Conservation (phyloP, 2,113 vertebrate species). For the Diphyllodes magnificus region DNA sequence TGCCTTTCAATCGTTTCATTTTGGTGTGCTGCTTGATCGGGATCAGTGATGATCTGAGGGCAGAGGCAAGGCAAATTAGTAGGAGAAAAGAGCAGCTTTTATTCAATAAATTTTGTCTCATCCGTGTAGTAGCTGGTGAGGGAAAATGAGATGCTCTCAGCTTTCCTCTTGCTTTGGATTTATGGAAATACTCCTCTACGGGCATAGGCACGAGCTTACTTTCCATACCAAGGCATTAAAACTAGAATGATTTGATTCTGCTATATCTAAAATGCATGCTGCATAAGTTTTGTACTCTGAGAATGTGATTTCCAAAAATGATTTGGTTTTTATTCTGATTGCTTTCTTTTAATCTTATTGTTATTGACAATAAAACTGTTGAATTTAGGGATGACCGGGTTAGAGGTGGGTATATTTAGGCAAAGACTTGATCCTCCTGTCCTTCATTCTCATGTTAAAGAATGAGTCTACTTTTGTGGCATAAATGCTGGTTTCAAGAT, state of each 20-base stretch:
- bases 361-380: not conserved
- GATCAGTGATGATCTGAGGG: not conserved
- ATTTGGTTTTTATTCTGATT: not conserved
- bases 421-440: not conserved
- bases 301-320: not conserved
- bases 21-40: not conserved
- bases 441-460: not conserved
- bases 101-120: not conserved
- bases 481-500: not conserved
- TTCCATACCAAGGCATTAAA: not conserved
- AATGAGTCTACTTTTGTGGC: accelerated
- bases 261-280: not conserved
- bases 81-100: not conserved
- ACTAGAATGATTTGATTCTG: not conserved
- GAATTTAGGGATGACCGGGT: not conserved
- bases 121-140: not conserved
- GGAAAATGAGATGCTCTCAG: not conserved
- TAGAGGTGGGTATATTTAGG: not conserved
- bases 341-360: not conserved
- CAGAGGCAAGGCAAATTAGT: not conserved
- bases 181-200: not conserved
- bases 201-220: not conserved
- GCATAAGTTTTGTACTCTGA: not conserved
- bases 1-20: not conserved
- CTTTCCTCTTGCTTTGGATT: not conserved